A percentile compares a stretch with the other conserved stretches of the same genome.
phyloP scores from a whole-genome alignment of 2,797 vertebrate species.

The Acomys russatus region DNA sequence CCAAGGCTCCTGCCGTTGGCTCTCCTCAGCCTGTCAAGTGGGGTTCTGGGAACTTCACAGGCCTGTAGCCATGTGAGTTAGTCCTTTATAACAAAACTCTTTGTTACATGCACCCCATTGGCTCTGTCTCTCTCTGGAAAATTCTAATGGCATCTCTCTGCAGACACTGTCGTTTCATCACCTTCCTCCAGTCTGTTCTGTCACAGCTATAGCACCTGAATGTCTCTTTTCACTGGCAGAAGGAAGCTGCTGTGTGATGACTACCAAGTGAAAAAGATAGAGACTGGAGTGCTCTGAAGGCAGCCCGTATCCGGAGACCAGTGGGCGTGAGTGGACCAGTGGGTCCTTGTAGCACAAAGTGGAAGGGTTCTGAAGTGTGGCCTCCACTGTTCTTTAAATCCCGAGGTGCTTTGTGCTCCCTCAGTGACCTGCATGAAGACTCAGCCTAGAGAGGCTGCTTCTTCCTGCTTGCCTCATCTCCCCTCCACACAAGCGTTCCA shows the following conservation, averaged over 20 bases:
- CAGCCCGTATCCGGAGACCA: not conserved
- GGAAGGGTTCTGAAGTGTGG: not conserved
- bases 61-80: not conserved
- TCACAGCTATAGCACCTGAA: not conserved
- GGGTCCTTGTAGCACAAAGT: not conserved
- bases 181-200: not conserved
- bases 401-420: not conserved
- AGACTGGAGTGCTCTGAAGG: not conserved
- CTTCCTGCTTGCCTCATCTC: not conserved
- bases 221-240: no score
- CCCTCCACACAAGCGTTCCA: not conserved
- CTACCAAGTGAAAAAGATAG: not conserved
- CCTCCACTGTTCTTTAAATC: not conserved
- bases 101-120: not conserved
- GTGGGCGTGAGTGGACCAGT: not conserved
- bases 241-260: not conserved
- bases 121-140: not conserved
- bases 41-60: not conserved
- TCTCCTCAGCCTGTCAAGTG: not conserved
- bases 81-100: not conserved
- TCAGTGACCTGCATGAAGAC: fast-evolving
- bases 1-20: fast-evolving
- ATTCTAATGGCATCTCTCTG: not conserved
- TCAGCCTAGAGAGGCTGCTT: fast-evolving
- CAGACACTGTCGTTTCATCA: not conserved